phyloP scores from a whole-genome alignment of 1,140 invertebrate species.

The Diachasmimorpha longicaudata region DNA sequence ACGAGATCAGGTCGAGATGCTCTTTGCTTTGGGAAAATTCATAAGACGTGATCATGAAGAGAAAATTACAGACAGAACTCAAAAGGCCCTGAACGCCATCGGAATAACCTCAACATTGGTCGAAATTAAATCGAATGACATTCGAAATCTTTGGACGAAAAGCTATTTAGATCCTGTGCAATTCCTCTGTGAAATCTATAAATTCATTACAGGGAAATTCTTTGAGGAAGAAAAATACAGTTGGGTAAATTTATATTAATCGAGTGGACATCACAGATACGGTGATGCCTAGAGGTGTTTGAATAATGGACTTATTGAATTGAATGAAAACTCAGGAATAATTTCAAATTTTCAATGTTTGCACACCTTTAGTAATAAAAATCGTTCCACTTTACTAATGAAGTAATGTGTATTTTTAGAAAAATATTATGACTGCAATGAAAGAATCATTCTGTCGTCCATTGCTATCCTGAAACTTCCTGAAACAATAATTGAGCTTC shows the following conservation, averaged over 20 bases:
- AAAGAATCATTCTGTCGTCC: constrained; percentile 51
- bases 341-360: too few relatives aligned
- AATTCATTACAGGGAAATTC: constrained; percentile 46
- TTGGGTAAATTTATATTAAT: constrained; percentile 23
- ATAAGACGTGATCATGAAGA: constrained; percentile 47
- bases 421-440: constrained; percentile 47
- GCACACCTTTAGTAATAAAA: too few relatives aligned
- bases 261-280: too few relatives aligned
- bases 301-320: too few relatives aligned
- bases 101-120: constrained; percentile 50
- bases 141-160: constrained; percentile 38
- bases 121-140: constrained; percentile 35
- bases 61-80: constrained; percentile 40
- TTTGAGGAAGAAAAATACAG: constrained; percentile 51
- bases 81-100: constrained; percentile 39
- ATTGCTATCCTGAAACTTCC: constrained; percentile 55
- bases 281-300: too few relatives aligned
- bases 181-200: constrained; percentile 53
- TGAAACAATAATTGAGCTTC: constrained; percentile 44
- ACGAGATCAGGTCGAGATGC: constrained; percentile 19
- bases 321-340: too few relatives aligned
- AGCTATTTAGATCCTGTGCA: constrained; percentile 38
- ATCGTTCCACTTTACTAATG: neutral
- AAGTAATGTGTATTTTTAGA: constrained; percentile 37
- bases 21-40: constrained; percentile 41